phyloP scores from a whole-genome alignment of 2,113 vertebrate species.

The Typhlomys cinereus region DNA sequence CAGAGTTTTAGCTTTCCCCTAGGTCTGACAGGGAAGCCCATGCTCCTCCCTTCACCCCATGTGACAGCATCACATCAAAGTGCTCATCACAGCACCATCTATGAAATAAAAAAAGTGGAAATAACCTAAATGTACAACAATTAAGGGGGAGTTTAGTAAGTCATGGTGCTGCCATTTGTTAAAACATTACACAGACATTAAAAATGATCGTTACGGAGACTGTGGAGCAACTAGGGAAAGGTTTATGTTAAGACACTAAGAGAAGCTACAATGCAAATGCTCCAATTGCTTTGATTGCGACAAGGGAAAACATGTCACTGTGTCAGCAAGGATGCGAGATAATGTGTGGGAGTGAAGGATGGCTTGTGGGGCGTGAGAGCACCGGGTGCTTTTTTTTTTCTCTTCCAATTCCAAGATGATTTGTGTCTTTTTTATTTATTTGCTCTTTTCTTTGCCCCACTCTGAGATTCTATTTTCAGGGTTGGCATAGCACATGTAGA shows the following conservation, averaged over 20 bases:
- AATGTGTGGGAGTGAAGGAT: constrained; percentile 48
- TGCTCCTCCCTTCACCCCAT: constrained; percentile 45
- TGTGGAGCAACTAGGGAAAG: constrained; percentile 65
- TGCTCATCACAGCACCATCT: constrained; percentile 55
- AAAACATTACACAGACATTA: constrained; percentile 74
- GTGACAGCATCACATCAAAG: constrained; percentile 61
- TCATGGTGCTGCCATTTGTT: constrained; percentile 69
- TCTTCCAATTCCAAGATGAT: constrained; percentile 22
- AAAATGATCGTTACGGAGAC: constrained; percentile 72
- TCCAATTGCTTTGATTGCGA: constrained; percentile 56
- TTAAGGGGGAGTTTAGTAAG: constrained; percentile 72
- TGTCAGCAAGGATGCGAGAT: constrained; percentile 66
- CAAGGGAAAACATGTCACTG: constrained; percentile 72
- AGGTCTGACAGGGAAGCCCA: not conserved
- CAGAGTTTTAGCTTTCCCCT: constrained; percentile 17
- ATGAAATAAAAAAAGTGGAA: constrained; percentile 63
- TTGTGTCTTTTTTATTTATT: not conserved
- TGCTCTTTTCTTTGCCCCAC: not conserved
- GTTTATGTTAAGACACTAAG: constrained; percentile 73
- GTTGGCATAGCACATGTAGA: not conserved
- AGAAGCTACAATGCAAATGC: constrained; percentile 56
- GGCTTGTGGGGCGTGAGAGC: not conserved
- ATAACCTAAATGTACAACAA: constrained; percentile 71
- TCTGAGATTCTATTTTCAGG: not conserved
- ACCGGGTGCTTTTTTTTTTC: not conserved